Evolutionary conservation across 2,797 vertebrate species (phyloP), one percentile per base, ranked within the genome.

Genomic region (Phrynocephalus vlangalii): DNA sequence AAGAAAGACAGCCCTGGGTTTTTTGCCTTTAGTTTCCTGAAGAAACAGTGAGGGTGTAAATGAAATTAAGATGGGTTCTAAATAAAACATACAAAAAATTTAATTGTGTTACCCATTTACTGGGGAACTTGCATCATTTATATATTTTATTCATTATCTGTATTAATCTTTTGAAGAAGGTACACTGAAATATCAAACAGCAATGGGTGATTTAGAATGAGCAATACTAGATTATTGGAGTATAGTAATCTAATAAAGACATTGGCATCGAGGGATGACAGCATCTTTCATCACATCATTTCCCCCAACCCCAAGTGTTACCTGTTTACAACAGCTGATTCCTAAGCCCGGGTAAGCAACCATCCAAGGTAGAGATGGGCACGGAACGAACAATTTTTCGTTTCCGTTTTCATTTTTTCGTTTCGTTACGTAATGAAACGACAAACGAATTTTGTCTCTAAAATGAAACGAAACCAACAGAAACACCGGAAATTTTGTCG

Each of bases 191-290:
- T 76, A 71, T n/a, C 66, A 82, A 28, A 1, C 10, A 8, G 44
- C 28, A 80, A 60, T 71, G 24, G 24, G 44, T 79, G 22, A 85
- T 79, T 67, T 77, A 68, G 60, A 76, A 85, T 63, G 60, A 63
- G 20, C 60, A 13, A 63, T 60, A 60, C 56, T 20, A 63, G 30
- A 20, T 3, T 20, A 75, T 38, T 84, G 75, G 63, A 63, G 16
- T 22, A 11, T 73, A 56, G 16, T 6, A 38, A 6, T 60, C 4
- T 24, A n/a, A 26, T 16, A 38, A 48, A 15, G 44, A 56, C 11
- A 30, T 66, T 16, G 26, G 13, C 28, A 28, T 75, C 63, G 72
- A 33, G 30, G 50, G 56, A 48, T 26, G 63, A 82, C 9, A 82
- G 72, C 9, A 10, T 50, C 20, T 28, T 66, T 86, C 70, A 73